phyloP scores from a whole-genome alignment of 1,140 invertebrate species.

The Drosophila lini region DNA sequence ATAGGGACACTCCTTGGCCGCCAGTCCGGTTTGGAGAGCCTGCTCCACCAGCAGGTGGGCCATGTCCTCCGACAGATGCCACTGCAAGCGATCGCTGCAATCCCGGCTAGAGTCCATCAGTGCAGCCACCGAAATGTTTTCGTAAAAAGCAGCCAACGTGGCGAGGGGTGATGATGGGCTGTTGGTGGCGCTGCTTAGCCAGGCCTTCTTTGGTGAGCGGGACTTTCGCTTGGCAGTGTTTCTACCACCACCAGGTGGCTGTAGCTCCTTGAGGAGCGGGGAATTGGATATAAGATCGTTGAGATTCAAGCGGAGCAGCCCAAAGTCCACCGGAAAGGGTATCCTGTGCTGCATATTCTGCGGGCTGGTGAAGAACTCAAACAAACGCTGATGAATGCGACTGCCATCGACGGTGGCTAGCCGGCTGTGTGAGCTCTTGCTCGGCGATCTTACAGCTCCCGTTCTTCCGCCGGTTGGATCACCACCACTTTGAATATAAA shows the following conservation, averaged over 20 bases:
- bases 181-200: constrained; percentile 55
- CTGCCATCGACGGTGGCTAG: constrained; percentile 45
- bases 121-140: constrained; percentile 72
- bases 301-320: constrained; percentile 67
- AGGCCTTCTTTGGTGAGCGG: constrained; percentile 76
- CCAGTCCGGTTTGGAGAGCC: constrained; percentile 64
- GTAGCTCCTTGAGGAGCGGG: constrained; percentile 25
- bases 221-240: constrained; percentile 63
- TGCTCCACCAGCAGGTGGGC: constrained; percentile 71
- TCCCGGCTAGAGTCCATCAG: constrained; percentile 44
- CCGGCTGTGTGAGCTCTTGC: constrained; percentile 26
- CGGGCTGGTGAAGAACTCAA: constrained; percentile 71
- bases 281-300: constrained; percentile 60
- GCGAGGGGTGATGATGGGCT: constrained; percentile 28
- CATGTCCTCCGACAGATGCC: constrained; percentile 64
- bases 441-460: constrained; percentile 26
- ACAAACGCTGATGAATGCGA: constrained; percentile 68
- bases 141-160: constrained; percentile 64
- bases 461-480: constrained; percentile 41
- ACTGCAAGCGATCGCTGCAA: constrained; percentile 58
- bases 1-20: constrained; percentile 62
- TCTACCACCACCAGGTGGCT: neutral
- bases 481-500: constrained; percentile 86
- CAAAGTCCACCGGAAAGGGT: constrained; percentile 78
- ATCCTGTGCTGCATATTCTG: constrained; percentile 69